Evolutionary conservation across 2,888 invertebrate species (phyloP), one percentile per base, ranked within the genome.

Genomic region (Eristalis intricaria): DNA sequence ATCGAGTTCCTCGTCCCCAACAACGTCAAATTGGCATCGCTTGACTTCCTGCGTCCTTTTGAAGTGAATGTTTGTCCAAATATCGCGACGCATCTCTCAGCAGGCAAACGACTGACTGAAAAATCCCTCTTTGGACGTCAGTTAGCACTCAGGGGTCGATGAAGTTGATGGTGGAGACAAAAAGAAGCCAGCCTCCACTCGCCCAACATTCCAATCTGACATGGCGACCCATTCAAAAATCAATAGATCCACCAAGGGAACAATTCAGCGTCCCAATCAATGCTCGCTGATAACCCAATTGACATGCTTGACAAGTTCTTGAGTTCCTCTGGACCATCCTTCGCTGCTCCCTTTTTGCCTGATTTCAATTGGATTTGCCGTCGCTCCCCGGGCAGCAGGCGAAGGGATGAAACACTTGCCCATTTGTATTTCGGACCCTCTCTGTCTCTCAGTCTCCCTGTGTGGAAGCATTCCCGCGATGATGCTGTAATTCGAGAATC

Each of bases 271-370:
- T 0, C 29, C 3, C 75, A 58, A 66, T 66, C 75, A 75, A 38
- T 75, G 75, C 58, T 19, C 75, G 26, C 65, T 65, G 75, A 66
- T 75, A 75, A 75, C 56, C 75, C 66, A 75, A 75, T 75, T 75
- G 75, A 58, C 65, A 75, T 40, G 75, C 38, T 58, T 75, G 75
- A 75, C 75, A 65, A 75, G 75, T 66, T 75, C 58, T 75, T 75
- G 58, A 66, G 66, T 38, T 56, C 23, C 50, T 38, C 50, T 19
- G 19, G n/a, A 29, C 56, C 75, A 29, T n/a, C 23, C 22, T 38
- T 15, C 35, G 19, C 2, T 15, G n/a, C 23, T 43, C 29, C n/a
- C 4, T 23, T 40, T 40, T 32, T 19, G 8, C 50, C 19, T 56
- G 61, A 32, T 40, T 71, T 22, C 63, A 73, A 75, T 74, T 50